A percentile compares a stretch with the other conserved stretches of the same genome.
These are phyloP conservation scores for Dipodomys merriami DNA, from an alignment of 2,113 vertebrate genomes.

Conservation along the genomic window DNA sequence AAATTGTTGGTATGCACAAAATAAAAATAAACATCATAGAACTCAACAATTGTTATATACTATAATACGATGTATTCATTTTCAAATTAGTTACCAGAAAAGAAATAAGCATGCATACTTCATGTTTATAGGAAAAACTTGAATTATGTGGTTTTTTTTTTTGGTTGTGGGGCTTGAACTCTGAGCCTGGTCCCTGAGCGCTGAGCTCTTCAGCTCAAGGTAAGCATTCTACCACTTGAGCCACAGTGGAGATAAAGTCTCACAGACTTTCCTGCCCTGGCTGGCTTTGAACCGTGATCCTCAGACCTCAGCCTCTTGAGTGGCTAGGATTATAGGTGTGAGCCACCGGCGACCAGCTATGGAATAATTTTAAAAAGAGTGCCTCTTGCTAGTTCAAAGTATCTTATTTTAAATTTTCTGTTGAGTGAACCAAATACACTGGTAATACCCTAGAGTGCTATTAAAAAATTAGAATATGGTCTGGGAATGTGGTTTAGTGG, in stretches of 20 bases:
- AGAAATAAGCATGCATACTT: neutral
- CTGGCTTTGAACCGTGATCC: too few species aligned
- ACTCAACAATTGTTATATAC: neutral
- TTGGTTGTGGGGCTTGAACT: too few species aligned
- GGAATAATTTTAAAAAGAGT: neutral
- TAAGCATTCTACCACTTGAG: too few species aligned
- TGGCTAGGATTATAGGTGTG: too few species aligned
- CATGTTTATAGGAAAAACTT: neutral
- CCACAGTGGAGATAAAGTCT: too few species aligned
- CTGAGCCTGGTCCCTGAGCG: too few species aligned
- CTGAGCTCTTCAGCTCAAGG: too few species aligned
- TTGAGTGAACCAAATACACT: neutral
- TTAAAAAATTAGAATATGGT: neutral
- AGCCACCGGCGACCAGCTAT: too few species aligned
- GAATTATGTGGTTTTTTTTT: neutral
- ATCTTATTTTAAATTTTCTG: slow-evolving; percentile 1
- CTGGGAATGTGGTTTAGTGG: too few species aligned
- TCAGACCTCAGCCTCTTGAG: too few species aligned
- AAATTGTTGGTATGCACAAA: neutral
- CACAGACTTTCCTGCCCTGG: too few species aligned
- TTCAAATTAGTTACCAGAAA: slow-evolving; percentile 52
- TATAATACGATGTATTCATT: neutral
- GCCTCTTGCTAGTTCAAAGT: neutral
- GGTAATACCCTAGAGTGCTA: neutral
- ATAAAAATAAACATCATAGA: neutral